Percentiles rank a stretch among this genome's conserved stretches.
Evolutionary conservation across 2,113 vertebrate genomes (phyloP).

Genomic region (Gnathonemus echidnorhynchus): DNA sequence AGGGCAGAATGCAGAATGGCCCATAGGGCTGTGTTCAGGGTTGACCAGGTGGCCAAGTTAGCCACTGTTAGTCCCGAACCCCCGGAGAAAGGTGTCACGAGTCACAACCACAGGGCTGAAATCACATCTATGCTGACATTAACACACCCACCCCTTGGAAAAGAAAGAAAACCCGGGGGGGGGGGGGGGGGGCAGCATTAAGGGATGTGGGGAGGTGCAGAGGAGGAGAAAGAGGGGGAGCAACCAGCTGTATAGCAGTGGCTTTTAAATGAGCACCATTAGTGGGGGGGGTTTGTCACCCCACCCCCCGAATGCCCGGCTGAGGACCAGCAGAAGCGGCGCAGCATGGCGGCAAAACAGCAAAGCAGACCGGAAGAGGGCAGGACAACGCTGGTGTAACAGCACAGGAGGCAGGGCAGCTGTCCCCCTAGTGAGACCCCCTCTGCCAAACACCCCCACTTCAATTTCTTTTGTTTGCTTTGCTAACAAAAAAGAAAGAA

Average conservation of each 20-base stretch:
- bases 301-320: background rate
- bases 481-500: constrained; percentile 33
- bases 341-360: background rate
- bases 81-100: background rate
- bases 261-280: constrained; percentile 4
- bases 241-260: background rate
- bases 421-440: constrained; percentile 20
- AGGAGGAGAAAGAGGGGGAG: background rate
- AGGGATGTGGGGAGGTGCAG: background rate
- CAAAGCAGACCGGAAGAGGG: background rate
- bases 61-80: background rate
- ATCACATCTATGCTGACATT: background rate
- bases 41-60: background rate
- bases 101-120: background rate
- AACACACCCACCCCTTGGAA: background rate
- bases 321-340: background rate
- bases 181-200: background rate
- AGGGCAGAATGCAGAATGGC: background rate
- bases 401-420: constrained; percentile 46
- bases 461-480: background rate
- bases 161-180: background rate
- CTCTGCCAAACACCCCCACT: background rate
- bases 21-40: background rate
- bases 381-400: constrained; percentile 47
- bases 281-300: background rate